phyloP scores from a whole-genome alignment of 2,797 vertebrate genomes.

The Aselliscus stoliczkanus region DNA sequence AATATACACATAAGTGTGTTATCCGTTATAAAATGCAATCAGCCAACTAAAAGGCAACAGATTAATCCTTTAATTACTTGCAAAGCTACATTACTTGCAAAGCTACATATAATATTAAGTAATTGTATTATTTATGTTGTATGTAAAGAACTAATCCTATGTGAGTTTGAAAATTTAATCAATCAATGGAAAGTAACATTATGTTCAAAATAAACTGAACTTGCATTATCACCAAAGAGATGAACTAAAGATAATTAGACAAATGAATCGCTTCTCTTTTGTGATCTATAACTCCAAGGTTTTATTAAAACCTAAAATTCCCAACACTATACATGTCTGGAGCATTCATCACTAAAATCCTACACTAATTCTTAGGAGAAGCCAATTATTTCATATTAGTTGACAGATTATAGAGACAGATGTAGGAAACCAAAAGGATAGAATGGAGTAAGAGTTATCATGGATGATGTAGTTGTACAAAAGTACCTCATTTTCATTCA shows the following conservation, averaged over 20 bases:
- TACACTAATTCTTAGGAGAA: background rate
- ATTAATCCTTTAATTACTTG: background rate
- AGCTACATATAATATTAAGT: background rate
- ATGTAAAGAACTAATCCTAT: background rate
- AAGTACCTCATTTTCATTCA: background rate
- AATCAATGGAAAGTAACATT: background rate
- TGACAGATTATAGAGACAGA: background rate
- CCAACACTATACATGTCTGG: background rate
- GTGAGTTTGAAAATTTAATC: background rate
- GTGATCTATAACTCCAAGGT: background rate
- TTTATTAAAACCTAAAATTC: background rate
- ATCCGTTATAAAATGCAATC: background rate
- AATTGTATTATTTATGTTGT: background rate
- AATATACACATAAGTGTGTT: conserved; percentile 38
- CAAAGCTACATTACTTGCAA: background rate
- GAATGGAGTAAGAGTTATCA: background rate
- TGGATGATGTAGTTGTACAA: background rate
- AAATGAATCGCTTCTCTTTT: background rate
- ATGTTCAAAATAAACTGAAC: background rate
- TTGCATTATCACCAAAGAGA: background rate
- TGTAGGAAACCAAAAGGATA: background rate
- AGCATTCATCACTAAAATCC: background rate
- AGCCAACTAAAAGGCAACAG: background rate
- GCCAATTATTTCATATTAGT: background rate
- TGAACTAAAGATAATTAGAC: background rate